Evolutionary conservation across 2,888 invertebrate genomes (phyloP).

Genomic region (Trissoscelio sp.): DNA sequence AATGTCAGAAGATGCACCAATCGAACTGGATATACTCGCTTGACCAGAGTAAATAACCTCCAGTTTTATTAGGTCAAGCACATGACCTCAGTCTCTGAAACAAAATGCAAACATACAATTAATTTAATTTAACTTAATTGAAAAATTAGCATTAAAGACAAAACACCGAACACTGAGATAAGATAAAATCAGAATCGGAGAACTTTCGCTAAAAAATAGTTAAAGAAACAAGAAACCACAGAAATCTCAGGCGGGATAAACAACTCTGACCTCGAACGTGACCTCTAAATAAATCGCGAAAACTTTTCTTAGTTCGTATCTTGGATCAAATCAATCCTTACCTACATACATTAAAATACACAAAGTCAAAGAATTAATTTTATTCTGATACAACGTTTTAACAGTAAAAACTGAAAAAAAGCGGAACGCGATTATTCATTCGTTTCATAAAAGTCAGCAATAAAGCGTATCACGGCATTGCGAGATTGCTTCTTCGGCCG

Average conservation of each 20-base stretch:
- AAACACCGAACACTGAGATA: too few species aligned
- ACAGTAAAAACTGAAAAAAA: conserved; percentile 30
- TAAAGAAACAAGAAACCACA: background rate
- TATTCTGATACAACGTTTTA: conserved; percentile 18
- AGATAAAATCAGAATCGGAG: background rate
- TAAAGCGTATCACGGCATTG: conserved; percentile 41
- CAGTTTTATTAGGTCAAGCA: too few species aligned
- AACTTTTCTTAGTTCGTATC: conserved; percentile 8
- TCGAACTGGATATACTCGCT: conserved; percentile 22
- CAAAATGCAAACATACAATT: too few species aligned
- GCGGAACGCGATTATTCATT: conserved; percentile 42
- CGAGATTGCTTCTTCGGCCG: conserved; percentile 28
- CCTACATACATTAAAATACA: conserved; percentile 12
- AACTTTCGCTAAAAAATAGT: too few species aligned
- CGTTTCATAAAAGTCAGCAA: conserved; percentile 51
- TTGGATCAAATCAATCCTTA: conserved; percentile 7
- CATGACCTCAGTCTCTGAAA: too few species aligned
- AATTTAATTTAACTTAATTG: too few species aligned
- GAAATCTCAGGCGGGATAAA: too few species aligned
- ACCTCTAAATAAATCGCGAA: conserved; percentile 43
- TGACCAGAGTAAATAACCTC: too few species aligned
- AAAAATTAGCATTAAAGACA: too few species aligned
- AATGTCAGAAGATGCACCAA: conserved; percentile 14
- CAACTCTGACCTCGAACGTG: conserved; percentile 40
- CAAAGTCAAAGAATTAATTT: conserved; percentile 19